Evolutionary conservation across 2,113 vertebrate genomes (phyloP).

Genomic region (Platanista minor): DNA sequence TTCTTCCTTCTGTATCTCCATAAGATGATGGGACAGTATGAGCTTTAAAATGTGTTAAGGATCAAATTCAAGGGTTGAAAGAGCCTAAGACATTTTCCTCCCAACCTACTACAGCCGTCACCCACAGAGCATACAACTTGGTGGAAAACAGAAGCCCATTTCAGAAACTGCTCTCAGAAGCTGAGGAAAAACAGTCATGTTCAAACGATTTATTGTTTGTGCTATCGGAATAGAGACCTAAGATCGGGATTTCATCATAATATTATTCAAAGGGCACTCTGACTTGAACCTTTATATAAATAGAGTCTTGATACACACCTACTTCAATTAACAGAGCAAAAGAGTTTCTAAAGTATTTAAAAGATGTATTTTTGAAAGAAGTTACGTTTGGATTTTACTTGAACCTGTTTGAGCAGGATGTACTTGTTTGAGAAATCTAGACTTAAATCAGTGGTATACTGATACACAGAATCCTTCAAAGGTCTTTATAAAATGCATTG

Average conservation of each 20-base stretch:
- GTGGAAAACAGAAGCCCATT: slow-evolving; percentile 53
- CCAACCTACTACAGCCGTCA: background rate
- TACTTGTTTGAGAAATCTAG: slow-evolving; percentile 65
- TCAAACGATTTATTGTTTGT: slow-evolving; percentile 69
- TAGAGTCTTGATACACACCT: slow-evolving; percentile 65
- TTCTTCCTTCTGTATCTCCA: background rate
- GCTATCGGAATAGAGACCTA: slow-evolving; percentile 15
- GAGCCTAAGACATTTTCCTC: background rate
- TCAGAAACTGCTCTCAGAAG: slow-evolving; percentile 65
- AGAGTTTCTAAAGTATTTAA: slow-evolving; percentile 9
- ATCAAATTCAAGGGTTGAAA: slow-evolving; percentile 47
- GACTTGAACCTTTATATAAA: slow-evolving; percentile 54
- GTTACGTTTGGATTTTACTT: slow-evolving; percentile 44
- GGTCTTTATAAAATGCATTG: slow-evolving; percentile 39
- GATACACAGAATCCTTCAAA: background rate
- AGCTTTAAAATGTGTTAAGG: slow-evolving; percentile 32
- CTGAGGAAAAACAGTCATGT: slow-evolving; percentile 48
- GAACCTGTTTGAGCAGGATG: slow-evolving; percentile 24
- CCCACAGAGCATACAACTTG: background rate
- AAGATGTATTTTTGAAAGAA: slow-evolving; percentile 59
- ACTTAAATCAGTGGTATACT: slow-evolving; percentile 57
- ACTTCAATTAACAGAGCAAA: slow-evolving; percentile 38
- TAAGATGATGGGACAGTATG: background rate
- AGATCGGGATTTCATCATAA: slow-evolving; percentile 64
- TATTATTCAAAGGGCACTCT: slow-evolving; percentile 60